Percentiles rank a stretch among this genome's conserved stretches.
These are phyloP conservation scores for Corythoichthys intestinalis DNA, from an alignment of 2,113 vertebrate genomes.

Conservation along the genomic window DNA sequence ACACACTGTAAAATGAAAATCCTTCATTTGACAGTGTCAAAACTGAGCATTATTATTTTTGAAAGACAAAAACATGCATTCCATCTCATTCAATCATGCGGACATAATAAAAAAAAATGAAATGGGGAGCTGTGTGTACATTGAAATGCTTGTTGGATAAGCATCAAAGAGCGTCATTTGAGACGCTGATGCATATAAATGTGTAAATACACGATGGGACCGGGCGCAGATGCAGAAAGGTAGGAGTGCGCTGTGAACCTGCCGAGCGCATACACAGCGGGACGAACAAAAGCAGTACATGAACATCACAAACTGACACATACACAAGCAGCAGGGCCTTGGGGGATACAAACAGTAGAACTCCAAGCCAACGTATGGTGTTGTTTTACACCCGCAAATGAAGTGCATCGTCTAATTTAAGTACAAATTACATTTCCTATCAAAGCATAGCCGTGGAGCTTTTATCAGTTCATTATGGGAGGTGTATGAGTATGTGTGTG, in stretches of 20 bases:
- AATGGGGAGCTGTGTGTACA: background rate
- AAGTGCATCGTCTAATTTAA: slow-evolving; percentile 32
- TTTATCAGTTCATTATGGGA: slow-evolving; percentile 27
- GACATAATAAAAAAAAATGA: background rate
- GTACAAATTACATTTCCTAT: slow-evolving; percentile 37
- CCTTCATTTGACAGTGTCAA: background rate
- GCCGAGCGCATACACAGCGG: slow-evolving; percentile 18
- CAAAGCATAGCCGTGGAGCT: slow-evolving; percentile 22
- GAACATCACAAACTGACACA: slow-evolving; percentile 29
- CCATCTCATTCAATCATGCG: background rate
- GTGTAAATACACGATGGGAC: slow-evolving; percentile 12
- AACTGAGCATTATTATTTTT: background rate
- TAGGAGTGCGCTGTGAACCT: slow-evolving; percentile 10
- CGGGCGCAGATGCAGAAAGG: slow-evolving; percentile 20
- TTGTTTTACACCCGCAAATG: slow-evolving; percentile 23
- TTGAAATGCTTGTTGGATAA: background rate
- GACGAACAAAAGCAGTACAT: slow-evolving; percentile 25
- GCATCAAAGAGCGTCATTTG: slow-evolving; percentile 39
- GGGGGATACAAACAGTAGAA: slow-evolving; percentile 39
- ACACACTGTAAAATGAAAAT: background rate
- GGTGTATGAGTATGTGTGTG: slow-evolving; percentile 2
- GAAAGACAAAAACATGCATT: background rate
- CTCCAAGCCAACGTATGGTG: slow-evolving; percentile 25
- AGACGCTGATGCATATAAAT: slow-evolving; percentile 31
- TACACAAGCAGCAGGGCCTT: slow-evolving; percentile 4